Evolutionary conservation across 2,113 vertebrate genomes (phyloP), one percentile per base, ranked within the genome.

Genomic region (Ranitomeya imitator): DNA sequence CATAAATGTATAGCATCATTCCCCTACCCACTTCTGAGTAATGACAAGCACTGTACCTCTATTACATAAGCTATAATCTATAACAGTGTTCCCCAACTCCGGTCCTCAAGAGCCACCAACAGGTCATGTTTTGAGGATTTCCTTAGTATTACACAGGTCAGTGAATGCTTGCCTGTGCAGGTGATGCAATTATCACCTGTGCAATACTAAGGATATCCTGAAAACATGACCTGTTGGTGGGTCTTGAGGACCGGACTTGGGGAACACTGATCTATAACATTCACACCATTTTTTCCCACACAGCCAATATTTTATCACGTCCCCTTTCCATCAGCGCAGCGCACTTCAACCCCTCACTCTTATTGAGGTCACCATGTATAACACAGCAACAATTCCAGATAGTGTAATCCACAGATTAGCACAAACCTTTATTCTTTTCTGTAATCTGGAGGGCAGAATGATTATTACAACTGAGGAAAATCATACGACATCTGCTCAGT

Each of bases 321-420:
- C 12, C 21, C 74, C 45, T 37, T 74, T 16, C 69, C 16, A 31
- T n/a, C 74, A 52, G 9, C 4, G 0, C 55, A 31, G 18, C 37
- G 5, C 4, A 52, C 55, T 59, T 26, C 78, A 80, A 4, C 18
- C 6, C 76, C n/a, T 15, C 23, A 60, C 23, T n/a, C 23, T 16
- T 61, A 60, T 76, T 21, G 37, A 76, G 73, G 59, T 61, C 79
- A 81, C 23, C 14, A 54, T n/a, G 16, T 10, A 59, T 2, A 80
- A 79, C 6, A 52, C 7, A 77, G 52, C 45, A 55, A 13, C 6
- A 18, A 15, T 26, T 57, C 54, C 55, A 37, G n/a, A 23, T 31
- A 16, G 23, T 37, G 15, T 60, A 81, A 81, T 60, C 79, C 79
- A 61, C 79, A 61, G 79, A 60, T 81, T 81, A 81, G 16, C 78